Conservation (phyloP, 2,888 invertebrate genomes). For the Agonopterix subpropinquella region DNA sequence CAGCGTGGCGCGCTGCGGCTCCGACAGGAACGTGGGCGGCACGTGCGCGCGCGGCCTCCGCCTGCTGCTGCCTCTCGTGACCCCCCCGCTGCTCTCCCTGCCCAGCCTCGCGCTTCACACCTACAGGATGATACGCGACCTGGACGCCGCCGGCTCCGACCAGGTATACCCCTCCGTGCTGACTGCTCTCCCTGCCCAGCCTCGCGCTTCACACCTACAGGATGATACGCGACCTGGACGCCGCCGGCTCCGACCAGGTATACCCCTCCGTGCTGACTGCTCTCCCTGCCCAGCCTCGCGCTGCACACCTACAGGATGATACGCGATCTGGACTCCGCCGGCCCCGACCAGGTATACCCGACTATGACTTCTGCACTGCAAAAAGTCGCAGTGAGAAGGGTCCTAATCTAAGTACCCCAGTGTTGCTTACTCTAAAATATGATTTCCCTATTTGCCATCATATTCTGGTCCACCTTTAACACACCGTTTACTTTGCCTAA, state of each 20-base stretch:
- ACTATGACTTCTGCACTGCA: too few relatives aligned
- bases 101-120: conserved; percentile 54
- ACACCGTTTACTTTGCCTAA: too few relatives aligned
- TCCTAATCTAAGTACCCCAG: too few relatives aligned
- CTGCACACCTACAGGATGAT: conserved; percentile 58
- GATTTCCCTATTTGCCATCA: too few relatives aligned
- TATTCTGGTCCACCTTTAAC: too few relatives aligned
- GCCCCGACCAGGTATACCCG: conserved; percentile 44
- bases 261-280: conserved; percentile 14
- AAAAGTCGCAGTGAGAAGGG: too few relatives aligned
- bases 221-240: conserved; percentile 56
- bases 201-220: conserved; percentile 57
- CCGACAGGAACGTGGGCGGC: conserved; percentile 28
- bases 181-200: conserved; percentile 47
- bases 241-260: conserved; percentile 49
- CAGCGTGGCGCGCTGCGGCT: conserved; percentile 48
- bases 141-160: conserved; percentile 46
- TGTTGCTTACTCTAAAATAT: too few relatives aligned
- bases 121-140: conserved; percentile 56
- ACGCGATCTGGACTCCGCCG: conserved; percentile 47
- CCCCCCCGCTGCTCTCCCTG: conserved; percentile 49
- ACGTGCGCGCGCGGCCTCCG: conserved; percentile 53
- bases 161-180: conserved; percentile 30
- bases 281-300: conserved; percentile 54
- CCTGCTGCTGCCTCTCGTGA: conserved; percentile 48